These are phyloP conservation scores for Brienomyrus longianalis DNA, from an alignment of 2,113 vertebrate species.

Conservation along the genomic window DNA sequence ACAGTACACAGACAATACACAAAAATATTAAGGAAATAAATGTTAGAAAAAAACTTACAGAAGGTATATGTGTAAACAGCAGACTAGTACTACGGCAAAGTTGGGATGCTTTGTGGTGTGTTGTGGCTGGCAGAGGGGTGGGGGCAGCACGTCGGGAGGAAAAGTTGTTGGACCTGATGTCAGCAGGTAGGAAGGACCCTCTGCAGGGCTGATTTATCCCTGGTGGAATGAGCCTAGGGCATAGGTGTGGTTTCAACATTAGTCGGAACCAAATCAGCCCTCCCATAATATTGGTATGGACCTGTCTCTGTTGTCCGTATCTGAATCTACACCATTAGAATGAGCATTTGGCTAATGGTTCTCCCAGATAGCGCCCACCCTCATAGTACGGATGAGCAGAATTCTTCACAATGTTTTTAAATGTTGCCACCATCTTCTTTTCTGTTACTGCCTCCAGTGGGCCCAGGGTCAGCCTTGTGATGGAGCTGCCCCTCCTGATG, in stretches of 20 bases:
- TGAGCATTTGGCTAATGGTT: neutral
- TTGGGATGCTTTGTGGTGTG: neutral
- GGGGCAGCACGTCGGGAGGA: neutral
- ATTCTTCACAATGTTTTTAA: neutral
- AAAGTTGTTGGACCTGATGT: neutral
- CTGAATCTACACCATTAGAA: neutral
- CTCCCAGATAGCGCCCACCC: neutral
- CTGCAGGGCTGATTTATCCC: neutral
- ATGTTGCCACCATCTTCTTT: neutral
- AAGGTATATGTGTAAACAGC: neutral
- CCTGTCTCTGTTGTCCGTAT: neutral
- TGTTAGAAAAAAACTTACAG: too few species aligned
- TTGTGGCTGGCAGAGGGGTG: too few species aligned
- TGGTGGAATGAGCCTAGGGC: neutral
- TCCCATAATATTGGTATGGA: neutral
- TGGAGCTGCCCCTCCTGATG: neutral
- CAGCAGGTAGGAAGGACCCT: neutral
- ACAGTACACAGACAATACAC: neutral
- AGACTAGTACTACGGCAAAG: neutral
- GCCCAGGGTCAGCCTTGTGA: neutral
- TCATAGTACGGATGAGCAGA: neutral
- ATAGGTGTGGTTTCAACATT: neutral
- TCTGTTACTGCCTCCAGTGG: neutral
- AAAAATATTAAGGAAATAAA: neutral
- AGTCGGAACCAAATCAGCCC: neutral